Percentiles rank a stretch among this genome's conserved stretches.
Evolutionary conservation across 2,797 vertebrate species (phyloP).

Genomic region (Alcedo quadribrachys): DNA sequence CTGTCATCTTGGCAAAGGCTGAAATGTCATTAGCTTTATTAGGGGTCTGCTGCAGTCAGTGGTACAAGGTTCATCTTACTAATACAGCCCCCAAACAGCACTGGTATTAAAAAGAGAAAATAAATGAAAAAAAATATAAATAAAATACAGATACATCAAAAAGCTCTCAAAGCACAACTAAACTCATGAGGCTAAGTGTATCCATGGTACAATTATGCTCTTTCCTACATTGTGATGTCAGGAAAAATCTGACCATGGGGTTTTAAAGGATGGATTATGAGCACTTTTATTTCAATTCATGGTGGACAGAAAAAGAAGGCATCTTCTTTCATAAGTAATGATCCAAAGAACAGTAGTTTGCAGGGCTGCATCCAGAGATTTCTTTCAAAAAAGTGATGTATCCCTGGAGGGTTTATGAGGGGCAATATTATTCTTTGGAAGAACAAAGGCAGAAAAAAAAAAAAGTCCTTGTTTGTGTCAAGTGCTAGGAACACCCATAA

Average conservation of each 20-base stretch:
- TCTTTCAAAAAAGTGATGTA: not conserved
- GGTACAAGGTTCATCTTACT: not conserved
- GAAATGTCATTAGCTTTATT: constrained; percentile 20
- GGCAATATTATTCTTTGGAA: not conserved
- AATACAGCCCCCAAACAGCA: not conserved
- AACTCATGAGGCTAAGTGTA: constrained; percentile 5
- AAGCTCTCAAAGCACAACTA: constrained; percentile 16
- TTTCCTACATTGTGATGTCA: not conserved
- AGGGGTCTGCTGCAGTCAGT: not conserved
- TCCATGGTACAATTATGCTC: not conserved
- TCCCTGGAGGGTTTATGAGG: not conserved
- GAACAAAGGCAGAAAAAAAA: constrained; percentile 1
- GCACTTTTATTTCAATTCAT: constrained; percentile 35
- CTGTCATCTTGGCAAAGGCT: not conserved
- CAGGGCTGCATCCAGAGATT: not conserved
- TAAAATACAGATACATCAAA: constrained; percentile 15
- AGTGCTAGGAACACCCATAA: not conserved
- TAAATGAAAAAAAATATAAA: not conserved
- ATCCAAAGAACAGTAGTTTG: not conserved
- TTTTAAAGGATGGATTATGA: constrained; percentile 2
- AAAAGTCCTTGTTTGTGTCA: not conserved
- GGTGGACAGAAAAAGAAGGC: not conserved
- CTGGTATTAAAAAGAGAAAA: not conserved
- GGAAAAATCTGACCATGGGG: not conserved
- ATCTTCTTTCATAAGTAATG: not conserved